Percentiles rank a stretch among this genome's conserved stretches.
phyloP scores from a whole-genome alignment of 2,888 invertebrate species.

The Leptothorax acervorum region DNA sequence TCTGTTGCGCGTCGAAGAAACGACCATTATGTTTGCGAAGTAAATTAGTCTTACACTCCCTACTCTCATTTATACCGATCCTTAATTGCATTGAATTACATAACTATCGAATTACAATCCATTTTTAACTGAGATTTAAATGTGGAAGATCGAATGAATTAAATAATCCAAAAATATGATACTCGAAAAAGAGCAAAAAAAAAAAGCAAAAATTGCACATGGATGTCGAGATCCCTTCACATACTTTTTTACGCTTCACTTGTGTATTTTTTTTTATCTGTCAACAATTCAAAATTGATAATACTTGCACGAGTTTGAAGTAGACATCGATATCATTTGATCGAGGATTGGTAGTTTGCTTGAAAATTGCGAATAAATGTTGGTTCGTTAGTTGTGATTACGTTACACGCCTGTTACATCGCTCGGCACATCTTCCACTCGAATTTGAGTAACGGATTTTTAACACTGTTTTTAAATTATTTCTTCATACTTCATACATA shows the following conservation, averaged over 20 bases:
- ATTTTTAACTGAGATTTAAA: constrained; percentile 3
- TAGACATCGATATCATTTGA: not conserved
- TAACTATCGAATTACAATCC: not conserved
- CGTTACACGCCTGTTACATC: not conserved
- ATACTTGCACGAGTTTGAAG: not conserved
- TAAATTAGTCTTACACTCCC: constrained; percentile 33
- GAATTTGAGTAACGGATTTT: not conserved
- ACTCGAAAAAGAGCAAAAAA: not conserved
- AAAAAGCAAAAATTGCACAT: not conserved
- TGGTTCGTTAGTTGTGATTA: not conserved
- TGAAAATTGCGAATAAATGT: constrained; percentile 3
- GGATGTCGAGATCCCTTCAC: not conserved
- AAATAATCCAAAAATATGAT: not conserved
- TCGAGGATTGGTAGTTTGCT: not conserved
- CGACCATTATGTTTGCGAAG: not conserved
- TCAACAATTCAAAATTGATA: constrained; percentile 5
- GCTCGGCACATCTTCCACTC: not conserved
- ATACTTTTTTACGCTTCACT: not conserved
- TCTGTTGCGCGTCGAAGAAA: constrained; percentile 28
- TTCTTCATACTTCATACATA: too few relatives aligned
- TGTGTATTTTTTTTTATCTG: not conserved
- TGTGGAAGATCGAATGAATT: not conserved
- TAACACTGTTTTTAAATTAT: not conserved
- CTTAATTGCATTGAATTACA: not conserved
- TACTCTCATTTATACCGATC: not conserved